Evolutionary conservation across 1,140 invertebrate species (phyloP), one percentile per base, ranked within the genome.

Genomic region (Eupeodes corollae): DNA sequence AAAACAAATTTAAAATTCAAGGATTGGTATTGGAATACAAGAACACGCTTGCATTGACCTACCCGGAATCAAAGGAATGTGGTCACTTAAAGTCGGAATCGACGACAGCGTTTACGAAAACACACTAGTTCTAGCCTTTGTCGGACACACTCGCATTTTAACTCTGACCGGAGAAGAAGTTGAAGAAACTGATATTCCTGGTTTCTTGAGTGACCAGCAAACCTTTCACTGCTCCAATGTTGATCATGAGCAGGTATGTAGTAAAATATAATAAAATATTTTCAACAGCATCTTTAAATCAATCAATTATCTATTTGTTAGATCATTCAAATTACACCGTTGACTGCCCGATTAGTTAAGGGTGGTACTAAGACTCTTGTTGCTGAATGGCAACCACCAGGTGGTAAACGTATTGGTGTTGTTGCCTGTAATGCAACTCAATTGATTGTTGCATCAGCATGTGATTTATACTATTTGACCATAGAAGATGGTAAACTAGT

Each of bases 21-120:
- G 94, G 50, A 97, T 96, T 73, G 94, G 94, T 2, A 97, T 98
- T 63, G 94, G 93, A 5, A 97, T 98, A 44, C 91, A 97, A 64
- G 95, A 99, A 69, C 88, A 95, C 70, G 95, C 95, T 0, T 91
- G 84, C 42, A 97, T 99, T 55, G 96, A 99, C 75, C 74, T 99
- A 46, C 82, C 88, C 13, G 92, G 94, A 26, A 96, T 99, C 42
- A 98, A 97, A 73, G 94, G 92, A 47, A 92, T 97, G 79, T 97
- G 92, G 91, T 86, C 92, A 1, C 72, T 97, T 8, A 86, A 85
- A 52, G 75, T 93, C 12, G 79, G 80, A 6, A 77, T 77, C 6
- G 73, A 70, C 53, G 67, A 68, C 10, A 59, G 57, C 5, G 51
- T 64, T 31, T 66, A 59, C 49, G 91, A 97, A 59, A 93, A 97